A percentile compares a stretch with the other conserved stretches of the same genome.
Conservation (phyloP, 2,797 vertebrate species). For the Microctenopoma steveboyesi region DNA sequence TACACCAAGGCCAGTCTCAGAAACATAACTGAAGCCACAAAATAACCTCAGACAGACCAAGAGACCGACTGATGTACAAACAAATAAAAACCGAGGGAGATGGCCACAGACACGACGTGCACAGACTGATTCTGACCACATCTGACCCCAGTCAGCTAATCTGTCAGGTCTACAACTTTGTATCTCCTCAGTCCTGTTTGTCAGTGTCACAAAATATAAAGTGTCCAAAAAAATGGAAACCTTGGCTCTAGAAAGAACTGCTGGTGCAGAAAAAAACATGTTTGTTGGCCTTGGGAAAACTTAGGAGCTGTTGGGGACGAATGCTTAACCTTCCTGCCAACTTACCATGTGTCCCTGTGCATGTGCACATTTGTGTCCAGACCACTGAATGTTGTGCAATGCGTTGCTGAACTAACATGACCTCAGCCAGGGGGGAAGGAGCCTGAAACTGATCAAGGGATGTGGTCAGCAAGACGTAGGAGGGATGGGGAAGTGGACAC, state of each 20-base stretch:
- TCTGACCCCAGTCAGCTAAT: slow-evolving; percentile 58
- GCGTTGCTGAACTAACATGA: slow-evolving; percentile 60
- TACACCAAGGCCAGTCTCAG: slow-evolving; percentile 48
- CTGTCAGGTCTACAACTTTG: slow-evolving; percentile 45
- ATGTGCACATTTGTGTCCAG: slow-evolving; percentile 21
- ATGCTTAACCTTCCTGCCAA: slow-evolving; percentile 10
- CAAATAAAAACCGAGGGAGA: slow-evolving; percentile 29
- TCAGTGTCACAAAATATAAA: slow-evolving; percentile 53
- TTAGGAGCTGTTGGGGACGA: slow-evolving; percentile 19
- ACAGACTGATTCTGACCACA: slow-evolving; percentile 37
- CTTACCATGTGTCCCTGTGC: background rate
- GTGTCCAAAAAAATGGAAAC: slow-evolving; percentile 51
- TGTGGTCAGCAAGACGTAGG: slow-evolving; percentile 41
- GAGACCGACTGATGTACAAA: slow-evolving; percentile 37
- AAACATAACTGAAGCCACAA: slow-evolving; percentile 51
- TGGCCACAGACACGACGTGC: slow-evolving; percentile 20
- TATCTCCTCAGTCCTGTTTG: slow-evolving; percentile 45
- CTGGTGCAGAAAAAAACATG: slow-evolving; percentile 51
- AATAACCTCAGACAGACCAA: slow-evolving; percentile 54
- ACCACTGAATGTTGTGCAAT: slow-evolving; percentile 65
- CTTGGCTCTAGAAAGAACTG: slow-evolving; percentile 57
- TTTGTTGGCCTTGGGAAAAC: slow-evolving; percentile 26
- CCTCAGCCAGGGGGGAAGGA: slow-evolving; percentile 42
- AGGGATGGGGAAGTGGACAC: slow-evolving; percentile 28
- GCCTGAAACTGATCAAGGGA: slow-evolving; percentile 45